Evolutionary conservation across 1,140 invertebrate species (phyloP).

Genomic region (Pseudomyrmex dendroicus): DNA sequence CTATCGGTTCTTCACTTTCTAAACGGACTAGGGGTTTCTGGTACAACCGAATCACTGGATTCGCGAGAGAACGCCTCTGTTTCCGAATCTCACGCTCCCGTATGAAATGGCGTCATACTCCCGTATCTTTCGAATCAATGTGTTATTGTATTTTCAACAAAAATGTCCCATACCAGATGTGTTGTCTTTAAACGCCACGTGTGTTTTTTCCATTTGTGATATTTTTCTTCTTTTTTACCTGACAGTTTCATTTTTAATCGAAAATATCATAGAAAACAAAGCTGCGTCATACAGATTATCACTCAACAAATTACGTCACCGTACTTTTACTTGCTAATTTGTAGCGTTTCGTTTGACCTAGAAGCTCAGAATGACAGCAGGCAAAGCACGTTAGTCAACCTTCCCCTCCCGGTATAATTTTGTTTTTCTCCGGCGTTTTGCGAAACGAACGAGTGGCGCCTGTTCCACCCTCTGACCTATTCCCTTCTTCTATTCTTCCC

Average conservation of each 20-base stretch:
- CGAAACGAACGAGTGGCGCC: slow-evolving; percentile 56
- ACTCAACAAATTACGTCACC: slow-evolving; percentile 11
- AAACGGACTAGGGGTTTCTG: slow-evolving; percentile 58
- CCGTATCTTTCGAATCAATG: slow-evolving; percentile 44
- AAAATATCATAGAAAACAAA: not conserved
- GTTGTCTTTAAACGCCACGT: slow-evolving; percentile 4
- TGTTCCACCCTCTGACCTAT: slow-evolving; percentile 63
- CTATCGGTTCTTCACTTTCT: slow-evolving; percentile 66
- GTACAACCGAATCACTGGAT: slow-evolving; percentile 59
- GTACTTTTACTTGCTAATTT: slow-evolving; percentile 32
- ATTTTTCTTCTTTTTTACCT: too few species aligned
- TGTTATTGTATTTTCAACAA: slow-evolving; percentile 10
- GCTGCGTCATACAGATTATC: not conserved
- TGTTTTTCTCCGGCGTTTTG: slow-evolving; percentile 60
- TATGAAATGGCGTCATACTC: slow-evolving; percentile 48
- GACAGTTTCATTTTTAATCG: too few species aligned
- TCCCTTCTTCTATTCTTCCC: slow-evolving; percentile 41
- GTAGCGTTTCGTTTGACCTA: slow-evolving; percentile 38
- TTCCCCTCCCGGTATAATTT: slow-evolving; percentile 63
- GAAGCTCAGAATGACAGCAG: slow-evolving; percentile 51
- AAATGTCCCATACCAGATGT: not conserved
- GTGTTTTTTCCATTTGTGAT: slow-evolving; percentile 12
- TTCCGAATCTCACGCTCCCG: slow-evolving; percentile 69
- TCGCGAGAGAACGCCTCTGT: slow-evolving; percentile 37
- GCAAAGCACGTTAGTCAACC: slow-evolving; percentile 35